These are phyloP conservation scores for Eudasyphora cyanicolor DNA, from an alignment of 2,888 invertebrate species.

Conservation along the genomic window DNA sequence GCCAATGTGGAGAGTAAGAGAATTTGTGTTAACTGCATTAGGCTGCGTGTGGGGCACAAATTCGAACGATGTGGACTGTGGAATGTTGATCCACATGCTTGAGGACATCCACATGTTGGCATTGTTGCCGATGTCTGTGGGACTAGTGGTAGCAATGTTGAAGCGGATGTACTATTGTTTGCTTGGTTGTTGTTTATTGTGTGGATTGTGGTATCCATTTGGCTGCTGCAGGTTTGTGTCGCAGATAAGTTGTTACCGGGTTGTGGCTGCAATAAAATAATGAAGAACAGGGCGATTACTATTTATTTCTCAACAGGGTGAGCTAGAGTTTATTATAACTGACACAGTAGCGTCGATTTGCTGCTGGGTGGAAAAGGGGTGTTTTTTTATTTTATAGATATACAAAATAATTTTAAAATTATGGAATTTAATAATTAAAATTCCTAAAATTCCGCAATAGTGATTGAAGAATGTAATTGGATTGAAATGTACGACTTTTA, in stretches of 20 bases:
- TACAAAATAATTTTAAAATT: too few relatives aligned
- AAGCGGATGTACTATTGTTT: too few relatives aligned
- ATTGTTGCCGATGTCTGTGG: neutral
- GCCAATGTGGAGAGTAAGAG: constrained; percentile 38
- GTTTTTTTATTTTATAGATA: too few relatives aligned
- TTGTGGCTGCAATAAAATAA: constrained; percentile 46
- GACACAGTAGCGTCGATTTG: too few relatives aligned
- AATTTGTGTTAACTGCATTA: constrained; percentile 33
- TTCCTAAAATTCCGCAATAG: too few relatives aligned
- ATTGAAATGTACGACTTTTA: too few relatives aligned
- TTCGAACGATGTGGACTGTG: neutral
- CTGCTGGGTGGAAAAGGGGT: too few relatives aligned
- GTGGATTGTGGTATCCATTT: constrained; percentile 41
- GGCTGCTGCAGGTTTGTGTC: constrained; percentile 43
- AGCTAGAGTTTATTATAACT: too few relatives aligned
- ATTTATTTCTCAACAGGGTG: too few relatives aligned
- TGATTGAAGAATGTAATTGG: too few relatives aligned
- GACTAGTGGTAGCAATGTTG: neutral
- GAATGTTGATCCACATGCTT: neutral
- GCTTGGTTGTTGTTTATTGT: neutral
- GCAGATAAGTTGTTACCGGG: neutral
- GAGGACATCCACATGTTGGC: neutral
- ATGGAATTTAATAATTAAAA: too few relatives aligned
- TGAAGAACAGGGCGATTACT: neutral
- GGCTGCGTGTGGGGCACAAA: constrained; percentile 1